Evolutionary conservation across 2,797 vertebrate genomes (phyloP), one percentile per base, ranked within the genome.

Genomic region (Hoplostethus mediterraneus): DNA sequence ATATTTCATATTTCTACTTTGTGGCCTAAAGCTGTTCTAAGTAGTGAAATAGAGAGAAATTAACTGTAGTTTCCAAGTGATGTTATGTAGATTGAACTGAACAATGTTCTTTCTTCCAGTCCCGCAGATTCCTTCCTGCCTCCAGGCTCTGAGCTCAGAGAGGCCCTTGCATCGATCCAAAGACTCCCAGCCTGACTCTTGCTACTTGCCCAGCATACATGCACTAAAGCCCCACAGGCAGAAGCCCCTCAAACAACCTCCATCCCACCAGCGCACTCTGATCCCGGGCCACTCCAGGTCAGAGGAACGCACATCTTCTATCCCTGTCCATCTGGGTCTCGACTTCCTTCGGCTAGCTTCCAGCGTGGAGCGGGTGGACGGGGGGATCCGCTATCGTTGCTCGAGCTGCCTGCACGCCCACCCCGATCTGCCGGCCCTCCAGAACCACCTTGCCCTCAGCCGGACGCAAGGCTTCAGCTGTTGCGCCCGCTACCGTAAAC

Each of bases 1-100:
- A 51, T 25, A 44, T 73, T 73, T 72, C 53, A 47, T 67, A 67
- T 77, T 66, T 74, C 57, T 42, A 48, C 59, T 51, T 31, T n/a
- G 49, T 62, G 8, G 70, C 75, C 66, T 63, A 8, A 64, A 85
- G 72, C 66, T 48, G 25, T 75, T 3, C 17, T 52, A 55, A 69
- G 56, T 58, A 25, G 21, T 61, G 45, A 71, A 68, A 71, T 25
- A 51, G 51, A 47, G 58, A 5, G 54, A 70, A 63, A 36, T 66
- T 17, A 48, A 54, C n/a, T 9, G n/a, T 51, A 48, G 61, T 56
- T 73, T 63, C n/a, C 14, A 77, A 56, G 64, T 60, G 6, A 73
- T 71, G 31, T 36, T 47, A 71, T 28, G 42, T 10, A 73, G 57
- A 31, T 4, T 8, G 28, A 7, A 28, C 13, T 55, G 12, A 31